phyloP scores from a whole-genome alignment of 2,888 invertebrate species.

The Strigamia maritima region DNA sequence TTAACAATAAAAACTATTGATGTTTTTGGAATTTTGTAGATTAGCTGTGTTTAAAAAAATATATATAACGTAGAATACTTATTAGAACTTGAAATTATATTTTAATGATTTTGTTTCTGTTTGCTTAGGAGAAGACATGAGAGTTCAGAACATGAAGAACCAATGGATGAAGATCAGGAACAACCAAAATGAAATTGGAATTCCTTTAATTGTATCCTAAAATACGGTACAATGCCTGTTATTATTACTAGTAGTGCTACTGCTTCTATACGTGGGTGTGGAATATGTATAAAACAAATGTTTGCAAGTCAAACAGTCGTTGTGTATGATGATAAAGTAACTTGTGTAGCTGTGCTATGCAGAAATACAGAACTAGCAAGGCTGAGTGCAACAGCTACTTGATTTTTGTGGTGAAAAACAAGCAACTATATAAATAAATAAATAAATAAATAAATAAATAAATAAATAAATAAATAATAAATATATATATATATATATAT shows the following conservation, averaged over 20 bases:
- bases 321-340: neutral
- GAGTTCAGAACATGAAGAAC: neutral
- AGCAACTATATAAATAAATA: neutral
- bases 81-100: neutral
- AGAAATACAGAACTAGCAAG: constrained; percentile 7
- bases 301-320: constrained; percentile 12
- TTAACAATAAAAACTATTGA: neutral
- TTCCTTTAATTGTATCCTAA: neutral
- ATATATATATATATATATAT: neutral
- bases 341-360: constrained; percentile 15
- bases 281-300: neutral
- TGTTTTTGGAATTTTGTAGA: neutral
- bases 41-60: neutral
- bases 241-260: constrained; percentile 7
- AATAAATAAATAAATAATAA: neutral
- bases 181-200: constrained; percentile 15
- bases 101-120: neutral
- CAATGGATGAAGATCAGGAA: constrained; percentile 8
- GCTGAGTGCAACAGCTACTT: constrained; percentile 15
- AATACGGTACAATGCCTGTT: neutral
- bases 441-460: neutral
- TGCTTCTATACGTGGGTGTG: neutral
- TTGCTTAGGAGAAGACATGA: neutral
- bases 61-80: neutral
- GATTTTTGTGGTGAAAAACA: constrained; percentile 15